phyloP scores from a whole-genome alignment of 1,140 invertebrate genomes.

The Ctenoplectra terminalis region DNA sequence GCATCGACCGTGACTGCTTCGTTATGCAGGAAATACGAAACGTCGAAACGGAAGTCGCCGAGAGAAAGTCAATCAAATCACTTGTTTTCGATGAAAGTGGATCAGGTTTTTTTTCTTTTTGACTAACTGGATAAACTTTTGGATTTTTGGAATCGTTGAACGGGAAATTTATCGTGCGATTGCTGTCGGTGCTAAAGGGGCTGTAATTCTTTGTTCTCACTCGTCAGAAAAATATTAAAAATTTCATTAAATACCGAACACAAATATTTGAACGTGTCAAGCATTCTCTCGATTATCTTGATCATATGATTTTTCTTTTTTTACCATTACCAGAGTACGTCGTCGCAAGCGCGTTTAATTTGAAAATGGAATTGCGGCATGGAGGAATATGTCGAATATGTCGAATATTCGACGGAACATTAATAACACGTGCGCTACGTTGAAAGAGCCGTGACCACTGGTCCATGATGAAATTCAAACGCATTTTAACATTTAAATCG shows the following conservation, averaged over 20 bases:
- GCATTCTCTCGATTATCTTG: neutral
- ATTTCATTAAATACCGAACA: neutral
- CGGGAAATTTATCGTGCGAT: too few species aligned
- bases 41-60: neutral
- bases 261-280: too few species aligned
- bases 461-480: slow-evolving; percentile 28
- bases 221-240: neutral
- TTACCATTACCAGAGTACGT: neutral
- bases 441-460: slow-evolving; percentile 1
- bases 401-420: slow-evolving; percentile 26
- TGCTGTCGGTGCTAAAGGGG: too few species aligned
- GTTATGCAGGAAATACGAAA: slow-evolving; percentile 8
- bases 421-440: slow-evolving; percentile 31
- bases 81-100: neutral
- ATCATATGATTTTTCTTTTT: neutral
- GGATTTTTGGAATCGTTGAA: neutral
- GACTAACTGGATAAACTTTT: too few species aligned
- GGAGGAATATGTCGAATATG: neutral
- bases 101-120: neutral
- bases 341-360: neutral
- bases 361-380: slow-evolving; percentile 2
- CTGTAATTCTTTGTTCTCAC: too few species aligned
- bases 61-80: slow-evolving; percentile 6
- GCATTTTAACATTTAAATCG: slow-evolving; percentile 53
- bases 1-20: neutral